A percentile compares a stretch with the other conserved stretches of the same genome.
These are phyloP conservation scores for Ophioninae sp. DNA, from an alignment of 2,888 invertebrate species.

Conservation along the genomic window DNA sequence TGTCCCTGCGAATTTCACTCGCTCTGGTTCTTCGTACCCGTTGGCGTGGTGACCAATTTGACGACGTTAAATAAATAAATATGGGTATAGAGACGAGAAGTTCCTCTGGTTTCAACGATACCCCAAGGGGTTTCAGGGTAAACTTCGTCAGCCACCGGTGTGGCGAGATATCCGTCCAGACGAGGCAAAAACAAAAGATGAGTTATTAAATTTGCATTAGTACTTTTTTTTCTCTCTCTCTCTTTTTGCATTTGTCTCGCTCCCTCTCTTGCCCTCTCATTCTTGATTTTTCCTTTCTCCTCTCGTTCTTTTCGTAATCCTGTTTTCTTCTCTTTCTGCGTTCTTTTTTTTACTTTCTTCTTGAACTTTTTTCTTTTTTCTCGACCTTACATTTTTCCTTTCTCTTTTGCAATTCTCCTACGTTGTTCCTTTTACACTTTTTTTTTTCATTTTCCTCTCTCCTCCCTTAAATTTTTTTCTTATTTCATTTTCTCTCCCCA, in stretches of 20 bases:
- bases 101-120: conserved; percentile 5
- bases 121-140: conserved; percentile 48
- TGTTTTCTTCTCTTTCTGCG: too few relatives aligned
- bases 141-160: conserved; percentile 53
- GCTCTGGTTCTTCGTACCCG: conserved; percentile 4
- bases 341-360: too few relatives aligned
- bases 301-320: too few relatives aligned
- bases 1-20: conserved; percentile 3
- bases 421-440: too few relatives aligned
- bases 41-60: conserved; percentile 47
- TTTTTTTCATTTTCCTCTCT: too few relatives aligned
- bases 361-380: neutral
- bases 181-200: conserved; percentile 49
- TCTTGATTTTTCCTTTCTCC: too few relatives aligned
- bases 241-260: neutral
- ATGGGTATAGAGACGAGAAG: conserved; percentile 13
- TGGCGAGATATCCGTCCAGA: conserved; percentile 30
- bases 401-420: too few relatives aligned
- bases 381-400: too few relatives aligned
- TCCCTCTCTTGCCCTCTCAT: neutral
- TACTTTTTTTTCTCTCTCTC: neutral
- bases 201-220: conserved; percentile 58
- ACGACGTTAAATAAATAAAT: conserved; percentile 59
- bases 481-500: too few relatives aligned
- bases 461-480: too few relatives aligned